Percentiles rank a stretch among this genome's conserved stretches.
Conservation (phyloP, 1,140 invertebrate species). For the Anastatus disparis region DNA sequence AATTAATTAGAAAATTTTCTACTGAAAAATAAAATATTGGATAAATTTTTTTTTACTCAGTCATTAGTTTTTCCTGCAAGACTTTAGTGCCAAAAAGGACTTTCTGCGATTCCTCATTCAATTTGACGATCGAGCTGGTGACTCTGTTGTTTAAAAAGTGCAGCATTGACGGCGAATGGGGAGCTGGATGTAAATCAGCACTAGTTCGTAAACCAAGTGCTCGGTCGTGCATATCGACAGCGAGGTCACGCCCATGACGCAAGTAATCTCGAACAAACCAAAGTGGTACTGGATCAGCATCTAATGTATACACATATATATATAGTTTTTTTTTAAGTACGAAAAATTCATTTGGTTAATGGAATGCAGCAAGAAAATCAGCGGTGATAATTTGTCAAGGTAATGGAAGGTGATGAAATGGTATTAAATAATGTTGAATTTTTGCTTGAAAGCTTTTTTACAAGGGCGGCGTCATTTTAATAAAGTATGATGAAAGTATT, state of each 20-base stretch:
- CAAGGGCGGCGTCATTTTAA: too few relatives aligned
- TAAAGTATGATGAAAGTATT: too few relatives aligned
- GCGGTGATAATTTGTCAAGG: too few relatives aligned
- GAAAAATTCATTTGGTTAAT: too few relatives aligned
- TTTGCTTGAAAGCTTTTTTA: too few relatives aligned
- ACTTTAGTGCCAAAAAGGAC: conserved; percentile 37
- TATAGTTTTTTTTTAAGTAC: too few relatives aligned
- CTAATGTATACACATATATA: too few relatives aligned
- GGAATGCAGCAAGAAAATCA: too few relatives aligned
- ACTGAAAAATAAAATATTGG: too few relatives aligned
- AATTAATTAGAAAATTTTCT: too few relatives aligned
- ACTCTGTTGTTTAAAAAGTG: conserved; percentile 35
- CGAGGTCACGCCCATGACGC: conserved; percentile 39
- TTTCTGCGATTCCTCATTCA: conserved; percentile 40
- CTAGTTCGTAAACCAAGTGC: not conserved
- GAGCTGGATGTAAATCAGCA: conserved; percentile 24
- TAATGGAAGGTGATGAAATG: too few relatives aligned
- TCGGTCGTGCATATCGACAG: conserved; percentile 41
- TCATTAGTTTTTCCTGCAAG: conserved; percentile 32
- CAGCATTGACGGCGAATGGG: conserved; percentile 39
- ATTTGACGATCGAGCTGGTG: not conserved
- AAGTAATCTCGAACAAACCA: conserved; percentile 29
- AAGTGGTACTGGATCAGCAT: conserved; percentile 25
- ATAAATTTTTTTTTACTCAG: conserved; percentile 39
- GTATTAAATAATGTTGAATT: too few relatives aligned